Base-by-base conservation (phyloP, 92 coral and sea anemone genomes). In the Palythoa grandis region DNA sequence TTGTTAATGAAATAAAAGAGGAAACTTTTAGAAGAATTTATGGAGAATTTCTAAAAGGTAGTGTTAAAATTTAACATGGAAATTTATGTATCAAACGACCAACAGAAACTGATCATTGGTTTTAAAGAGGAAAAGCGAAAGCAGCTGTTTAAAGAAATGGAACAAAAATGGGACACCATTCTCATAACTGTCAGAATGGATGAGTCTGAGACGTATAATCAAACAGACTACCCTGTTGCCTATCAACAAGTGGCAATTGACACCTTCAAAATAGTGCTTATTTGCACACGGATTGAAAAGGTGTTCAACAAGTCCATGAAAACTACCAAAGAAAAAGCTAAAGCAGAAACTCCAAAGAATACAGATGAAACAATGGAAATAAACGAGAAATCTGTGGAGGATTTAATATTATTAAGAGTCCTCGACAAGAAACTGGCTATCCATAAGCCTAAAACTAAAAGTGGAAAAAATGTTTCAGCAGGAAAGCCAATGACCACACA, bases 181-280 rank as follows among this genome's bases (percentile, higher is more conserved):
- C 50, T 72, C 76, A 72, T 52, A 29, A 39, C 76, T 14, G 76
- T 38, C n/a, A 72, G 56, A 38, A 16, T 40, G 19, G 76, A 72
- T 10, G 19, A 17, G 9, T 0, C 50, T 1, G 56, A 40, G 4
- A 38, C 0, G 16, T 3, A 72, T 38, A 17, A 72, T 72, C 76
- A 72, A 72, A 39, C 52, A 0, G 76, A 72, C 38, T 72, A 39
- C 40, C 48, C 13, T 25, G 48, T 39, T 5, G 56, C 50, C 24
- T 72, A 38, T 72, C 76, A 72, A 72, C 76, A 72, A 72, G 56
- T 72, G 22, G 53, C 76, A 25, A 72, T 72, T 38, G 17, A 72
- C 76, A 37, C 56, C 48, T 39, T 72, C 23, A 72, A 72, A 13
- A 29, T 16, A 10, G 17, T 13, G 17, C 56, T 72, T 43, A n/a